Conservation (phyloP, 2,888 invertebrate genomes). For the Incurvaria masculella region DNA sequence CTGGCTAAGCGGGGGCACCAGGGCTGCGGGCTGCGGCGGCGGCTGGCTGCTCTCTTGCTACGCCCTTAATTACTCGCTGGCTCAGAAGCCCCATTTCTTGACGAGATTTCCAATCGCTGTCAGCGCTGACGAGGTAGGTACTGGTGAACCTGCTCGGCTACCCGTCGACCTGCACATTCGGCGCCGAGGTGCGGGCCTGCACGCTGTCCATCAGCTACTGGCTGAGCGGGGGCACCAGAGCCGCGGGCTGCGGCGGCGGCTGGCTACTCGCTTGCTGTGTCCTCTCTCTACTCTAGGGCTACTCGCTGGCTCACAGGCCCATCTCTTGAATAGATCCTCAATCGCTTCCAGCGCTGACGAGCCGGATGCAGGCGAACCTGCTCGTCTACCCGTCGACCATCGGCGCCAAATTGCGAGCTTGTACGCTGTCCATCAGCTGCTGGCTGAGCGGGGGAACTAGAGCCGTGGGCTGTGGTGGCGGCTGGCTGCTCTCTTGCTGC, state of each 20-base stretch:
- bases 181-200: slow-evolving; percentile 60
- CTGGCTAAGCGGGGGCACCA: slow-evolving; percentile 70
- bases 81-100: neutral
- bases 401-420: slow-evolving; percentile 58
- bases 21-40: slow-evolving; percentile 64
- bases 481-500: slow-evolving; percentile 74
- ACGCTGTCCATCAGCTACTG: slow-evolving; percentile 71
- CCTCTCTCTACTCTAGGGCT: no score
- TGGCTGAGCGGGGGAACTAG: slow-evolving; percentile 72
- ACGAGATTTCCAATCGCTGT: neutral
- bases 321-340: neutral
- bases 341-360: slow-evolving; percentile 33
- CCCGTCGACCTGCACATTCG: slow-evolving; percentile 54
- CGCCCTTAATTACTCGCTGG: no score
- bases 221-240: slow-evolving; percentile 67
- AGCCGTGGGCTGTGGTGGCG: slow-evolving; percentile 63
- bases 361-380: slow-evolving; percentile 53
- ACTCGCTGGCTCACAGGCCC: neutral
- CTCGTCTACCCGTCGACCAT: slow-evolving; percentile 57
- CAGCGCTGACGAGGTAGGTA: slow-evolving; percentile 43
- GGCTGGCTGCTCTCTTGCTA: slow-evolving; percentile 75
- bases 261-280: slow-evolving; percentile 73
- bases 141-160: slow-evolving; percentile 59
- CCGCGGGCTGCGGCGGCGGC: slow-evolving; percentile 64
- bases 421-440: slow-evolving; percentile 69